Evolutionary conservation across 2,888 invertebrate species (phyloP).

Genomic region (Pasiphila rectangulata): DNA sequence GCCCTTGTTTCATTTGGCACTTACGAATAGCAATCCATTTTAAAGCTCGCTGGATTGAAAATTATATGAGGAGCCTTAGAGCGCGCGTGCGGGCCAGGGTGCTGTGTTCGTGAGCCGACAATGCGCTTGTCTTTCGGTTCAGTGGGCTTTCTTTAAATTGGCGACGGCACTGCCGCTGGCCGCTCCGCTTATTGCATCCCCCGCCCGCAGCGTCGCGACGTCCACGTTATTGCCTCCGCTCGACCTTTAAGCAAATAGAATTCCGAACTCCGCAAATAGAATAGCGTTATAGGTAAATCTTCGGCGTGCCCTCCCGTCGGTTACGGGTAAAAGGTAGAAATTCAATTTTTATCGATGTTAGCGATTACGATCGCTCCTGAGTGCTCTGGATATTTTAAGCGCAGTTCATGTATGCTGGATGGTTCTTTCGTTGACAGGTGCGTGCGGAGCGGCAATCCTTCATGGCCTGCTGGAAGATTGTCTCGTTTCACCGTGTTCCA

Average conservation of each 20-base stretch:
- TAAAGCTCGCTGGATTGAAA: slow-evolving; percentile 80
- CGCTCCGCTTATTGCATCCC: slow-evolving; percentile 79
- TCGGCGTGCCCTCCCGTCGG: slow-evolving; percentile 54
- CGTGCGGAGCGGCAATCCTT: slow-evolving; percentile 72
- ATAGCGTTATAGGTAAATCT: slow-evolving; percentile 72
- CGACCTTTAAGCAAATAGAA: slow-evolving; percentile 80
- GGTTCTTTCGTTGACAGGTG: slow-evolving; percentile 50
- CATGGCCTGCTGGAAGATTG: slow-evolving; percentile 65
- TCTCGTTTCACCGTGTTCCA: slow-evolving; percentile 55
- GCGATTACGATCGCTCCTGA: slow-evolving; percentile 51
- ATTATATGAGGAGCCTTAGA: slow-evolving; percentile 78
- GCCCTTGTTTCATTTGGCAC: slow-evolving; percentile 69
- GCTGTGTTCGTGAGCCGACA: slow-evolving; percentile 76
- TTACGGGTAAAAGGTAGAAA: slow-evolving; percentile 61
- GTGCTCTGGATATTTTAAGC: slow-evolving; percentile 31
- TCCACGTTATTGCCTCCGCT: slow-evolving; percentile 78
- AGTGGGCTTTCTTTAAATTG: slow-evolving; percentile 82
- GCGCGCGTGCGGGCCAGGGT: slow-evolving; percentile 57
- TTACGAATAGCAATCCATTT: slow-evolving; percentile 80
- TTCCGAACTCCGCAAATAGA: slow-evolving; percentile 75
- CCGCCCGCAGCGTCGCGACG: slow-evolving; percentile 73
- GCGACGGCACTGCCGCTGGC: slow-evolving; percentile 75
- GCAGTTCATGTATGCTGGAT: slow-evolving; percentile 13
- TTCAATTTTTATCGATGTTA: slow-evolving; percentile 64
- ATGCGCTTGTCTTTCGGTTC: slow-evolving; percentile 82